Conservation (phyloP, 2,888 invertebrate species). For the Volucella inanis region DNA sequence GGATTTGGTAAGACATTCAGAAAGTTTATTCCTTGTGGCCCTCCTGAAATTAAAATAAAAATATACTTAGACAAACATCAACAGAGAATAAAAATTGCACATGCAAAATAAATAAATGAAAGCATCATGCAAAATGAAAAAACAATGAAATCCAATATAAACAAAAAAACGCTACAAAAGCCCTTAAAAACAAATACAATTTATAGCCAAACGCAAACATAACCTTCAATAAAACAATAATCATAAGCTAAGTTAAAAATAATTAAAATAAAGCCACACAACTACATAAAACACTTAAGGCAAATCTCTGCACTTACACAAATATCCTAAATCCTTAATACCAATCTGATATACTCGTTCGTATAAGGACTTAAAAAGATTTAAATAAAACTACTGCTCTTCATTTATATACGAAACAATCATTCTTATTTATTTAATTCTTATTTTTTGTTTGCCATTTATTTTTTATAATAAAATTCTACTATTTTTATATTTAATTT, state of each 20-base stretch:
- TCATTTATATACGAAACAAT: constrained; percentile 45
- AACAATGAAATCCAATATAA: neutral
- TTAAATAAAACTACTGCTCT: constrained; percentile 37
- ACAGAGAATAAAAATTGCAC: constrained; percentile 5
- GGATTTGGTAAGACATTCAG: constrained; percentile 80
- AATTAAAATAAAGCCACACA: too few species aligned
- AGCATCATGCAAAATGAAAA: constrained; percentile 55
- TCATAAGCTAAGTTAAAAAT: too few species aligned
- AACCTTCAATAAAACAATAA: too few species aligned
- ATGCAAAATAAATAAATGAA: constrained; percentile 31
- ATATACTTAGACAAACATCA: constrained; percentile 14
- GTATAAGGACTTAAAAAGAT: constrained; percentile 46
- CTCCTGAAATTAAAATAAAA: constrained; percentile 49
- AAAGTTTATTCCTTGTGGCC: constrained; percentile 76
- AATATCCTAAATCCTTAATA: constrained; percentile 8
- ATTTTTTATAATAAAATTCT: constrained; percentile 41
- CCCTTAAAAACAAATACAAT: neutral
- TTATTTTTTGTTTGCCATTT: constrained; percentile 58
- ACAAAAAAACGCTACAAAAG: neutral
- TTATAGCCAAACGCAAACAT: too few species aligned
- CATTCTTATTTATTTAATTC: constrained; percentile 34
- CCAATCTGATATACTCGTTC: constrained; percentile 27
- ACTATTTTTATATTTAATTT: constrained; percentile 43
- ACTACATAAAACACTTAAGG: neutral
- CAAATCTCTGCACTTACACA: neutral